Evolutionary conservation across 2,113 vertebrate species (phyloP), one percentile per base, ranked within the genome.

Genomic region (Mystacornis crossleyi): DNA sequence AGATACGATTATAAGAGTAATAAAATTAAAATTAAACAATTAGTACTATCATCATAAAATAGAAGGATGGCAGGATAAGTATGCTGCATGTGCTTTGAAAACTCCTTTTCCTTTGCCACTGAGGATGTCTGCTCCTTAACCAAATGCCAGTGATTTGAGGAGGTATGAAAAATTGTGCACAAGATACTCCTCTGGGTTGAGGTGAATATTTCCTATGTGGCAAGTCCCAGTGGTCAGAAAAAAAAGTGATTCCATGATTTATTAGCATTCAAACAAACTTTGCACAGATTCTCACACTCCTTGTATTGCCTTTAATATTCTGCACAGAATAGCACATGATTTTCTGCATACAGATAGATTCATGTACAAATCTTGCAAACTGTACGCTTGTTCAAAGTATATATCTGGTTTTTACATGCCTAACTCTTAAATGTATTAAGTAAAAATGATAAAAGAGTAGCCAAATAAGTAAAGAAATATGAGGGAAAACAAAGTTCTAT

Each of bases 201-300:
- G 95, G 20, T 83, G 66, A 91, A 14, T 73, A 45, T 88, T 96
- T 96, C 72, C 73, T 60, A 36, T 2, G 23, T 42, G 36, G 58
- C 53, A 95, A 94, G 85, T 95, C 89, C 78, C 95, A 92, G 7
- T 24, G 71, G 81, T 25, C 53, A 92, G 64, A 48, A 96, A 94
- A 69, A 75, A 81, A 80, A 95, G 85, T 38, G 70, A 95, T 97
- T 96, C 78, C 29, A 31, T 75, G 65, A 98, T 96, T 83, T 96
- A 97, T 97, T 91, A 92, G 55, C 86, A 98, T 97, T 98, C 94
- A 91, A 74, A 89, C 62, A 97, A 97, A 97, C 93, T 81, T 86
- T 67, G 62, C 72, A 74, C 7, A 66, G 91, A 91, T 92, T 79
- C 65, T 95, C 85, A 85, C 67, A 78, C 83, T 90, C 57, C 62